These are phyloP conservation scores for Lithophane ornitopus DNA, from an alignment of 2,888 invertebrate genomes.

Conservation along the genomic window DNA sequence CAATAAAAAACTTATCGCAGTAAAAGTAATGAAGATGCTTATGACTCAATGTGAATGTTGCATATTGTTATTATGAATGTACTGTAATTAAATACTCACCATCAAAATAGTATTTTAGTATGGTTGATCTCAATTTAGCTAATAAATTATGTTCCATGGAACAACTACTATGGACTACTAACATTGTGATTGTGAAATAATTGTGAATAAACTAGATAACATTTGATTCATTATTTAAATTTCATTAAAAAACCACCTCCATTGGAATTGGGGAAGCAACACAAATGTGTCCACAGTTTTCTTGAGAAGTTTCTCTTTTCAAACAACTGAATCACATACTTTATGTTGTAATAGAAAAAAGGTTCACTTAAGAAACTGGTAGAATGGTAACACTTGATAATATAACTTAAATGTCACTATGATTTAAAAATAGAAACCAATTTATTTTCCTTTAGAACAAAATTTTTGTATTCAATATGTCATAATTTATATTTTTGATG, in stretches of 20 bases:
- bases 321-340: slow-evolving; percentile 7
- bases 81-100: neutral
- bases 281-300: neutral
- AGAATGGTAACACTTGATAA: slow-evolving; percentile 56
- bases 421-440: slow-evolving; percentile 81
- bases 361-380: slow-evolving; percentile 8
- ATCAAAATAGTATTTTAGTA: neutral
- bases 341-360: slow-evolving; percentile 28
- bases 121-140: neutral
- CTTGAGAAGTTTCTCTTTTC: neutral
- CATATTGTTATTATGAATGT: neutral
- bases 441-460: slow-evolving; percentile 75
- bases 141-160: neutral
- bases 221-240: neutral
- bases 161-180: neutral
- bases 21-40: slow-evolving; percentile 10
- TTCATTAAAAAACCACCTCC: neutral
- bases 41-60: slow-evolving; percentile 20
- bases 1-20: neutral
- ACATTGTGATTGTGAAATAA: slow-evolving; percentile 3
- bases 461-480: slow-evolving; percentile 84
- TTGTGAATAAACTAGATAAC: neutral
- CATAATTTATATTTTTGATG: slow-evolving; percentile 85
- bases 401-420: slow-evolving; percentile 60
- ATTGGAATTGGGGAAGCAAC: neutral